These are phyloP conservation scores for Nothoprocta pentlandii DNA, from an alignment of 2,113 vertebrate genomes.

Conservation along the genomic window DNA sequence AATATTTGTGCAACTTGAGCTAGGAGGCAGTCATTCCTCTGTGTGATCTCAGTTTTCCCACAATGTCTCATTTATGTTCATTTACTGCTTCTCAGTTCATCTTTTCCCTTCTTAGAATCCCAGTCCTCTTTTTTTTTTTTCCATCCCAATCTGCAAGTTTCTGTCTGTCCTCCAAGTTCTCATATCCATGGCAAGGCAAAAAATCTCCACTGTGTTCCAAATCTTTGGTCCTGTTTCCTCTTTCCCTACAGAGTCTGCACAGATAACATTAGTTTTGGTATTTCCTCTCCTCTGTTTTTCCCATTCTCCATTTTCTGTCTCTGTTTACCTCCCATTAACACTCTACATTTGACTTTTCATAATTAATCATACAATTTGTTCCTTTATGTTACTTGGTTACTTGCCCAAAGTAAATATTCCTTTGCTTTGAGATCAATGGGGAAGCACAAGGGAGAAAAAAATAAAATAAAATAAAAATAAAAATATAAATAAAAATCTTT, in stretches of 20 bases:
- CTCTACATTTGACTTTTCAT: not conserved
- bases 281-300: not conserved
- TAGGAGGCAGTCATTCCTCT: not conserved
- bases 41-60: not conserved
- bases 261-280: not conserved
- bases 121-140: not conserved
- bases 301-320: not conserved
- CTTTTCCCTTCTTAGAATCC: not conserved
- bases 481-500: not conserved
- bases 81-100: not conserved
- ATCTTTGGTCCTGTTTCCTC: not conserved
- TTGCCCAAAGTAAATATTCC: not conserved
- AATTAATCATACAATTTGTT: not conserved
- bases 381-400: not conserved
- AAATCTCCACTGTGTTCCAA: not conserved
- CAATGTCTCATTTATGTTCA: not conserved
- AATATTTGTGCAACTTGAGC: not conserved
- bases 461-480: not conserved
- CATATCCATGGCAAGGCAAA: not conserved
- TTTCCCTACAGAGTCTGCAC: not conserved
- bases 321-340: not conserved
- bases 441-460: not conserved
- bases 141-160: not conserved
- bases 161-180: not conserved
- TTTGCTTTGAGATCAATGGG: not conserved